Evolutionary conservation across 2,888 invertebrate species (phyloP).

Genomic region (Anorthoa munda): DNA sequence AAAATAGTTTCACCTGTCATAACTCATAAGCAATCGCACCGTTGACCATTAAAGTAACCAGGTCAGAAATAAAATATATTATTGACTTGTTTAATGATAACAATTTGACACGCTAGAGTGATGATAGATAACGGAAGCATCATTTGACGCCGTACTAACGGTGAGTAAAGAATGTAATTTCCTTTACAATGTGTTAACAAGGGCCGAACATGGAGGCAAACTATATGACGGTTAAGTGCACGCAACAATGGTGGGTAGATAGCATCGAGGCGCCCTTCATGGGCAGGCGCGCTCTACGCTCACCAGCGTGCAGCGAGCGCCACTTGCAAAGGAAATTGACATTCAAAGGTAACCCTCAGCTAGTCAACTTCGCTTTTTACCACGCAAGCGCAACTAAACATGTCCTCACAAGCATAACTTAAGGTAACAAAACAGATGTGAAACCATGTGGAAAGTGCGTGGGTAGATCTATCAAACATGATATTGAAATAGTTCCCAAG

Average conservation of each 20-base stretch:
- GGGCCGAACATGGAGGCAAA: constrained; percentile 82
- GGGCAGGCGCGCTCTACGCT: constrained; percentile 63
- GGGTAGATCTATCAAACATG: neutral
- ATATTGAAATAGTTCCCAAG: constrained; percentile 7
- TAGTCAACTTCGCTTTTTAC: constrained; percentile 28
- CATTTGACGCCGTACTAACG: constrained; percentile 82
- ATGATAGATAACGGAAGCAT: constrained; percentile 88
- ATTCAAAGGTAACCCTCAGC: constrained; percentile 56
- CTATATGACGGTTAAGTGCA: constrained; percentile 89
- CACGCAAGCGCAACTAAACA: constrained; percentile 47
- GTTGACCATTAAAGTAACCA: constrained; percentile 61
- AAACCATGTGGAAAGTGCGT: constrained; percentile 34
- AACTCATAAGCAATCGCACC: constrained; percentile 62
- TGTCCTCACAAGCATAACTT: constrained; percentile 25
- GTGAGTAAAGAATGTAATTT: constrained; percentile 89
- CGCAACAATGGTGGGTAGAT: constrained; percentile 88
- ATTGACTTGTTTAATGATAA: constrained; percentile 83
- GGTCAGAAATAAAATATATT: constrained; percentile 73
- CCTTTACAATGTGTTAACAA: constrained; percentile 91
- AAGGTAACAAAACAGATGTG: constrained; percentile 17
- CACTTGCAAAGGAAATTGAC: constrained; percentile 71
- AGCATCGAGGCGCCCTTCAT: constrained; percentile 84
- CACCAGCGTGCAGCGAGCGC: constrained; percentile 34
- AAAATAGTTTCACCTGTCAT: constrained; percentile 57
- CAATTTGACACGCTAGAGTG: constrained; percentile 85